Evolutionary conservation across 2,888 invertebrate species (phyloP).

Genomic region (Pseudanteris insignis): DNA sequence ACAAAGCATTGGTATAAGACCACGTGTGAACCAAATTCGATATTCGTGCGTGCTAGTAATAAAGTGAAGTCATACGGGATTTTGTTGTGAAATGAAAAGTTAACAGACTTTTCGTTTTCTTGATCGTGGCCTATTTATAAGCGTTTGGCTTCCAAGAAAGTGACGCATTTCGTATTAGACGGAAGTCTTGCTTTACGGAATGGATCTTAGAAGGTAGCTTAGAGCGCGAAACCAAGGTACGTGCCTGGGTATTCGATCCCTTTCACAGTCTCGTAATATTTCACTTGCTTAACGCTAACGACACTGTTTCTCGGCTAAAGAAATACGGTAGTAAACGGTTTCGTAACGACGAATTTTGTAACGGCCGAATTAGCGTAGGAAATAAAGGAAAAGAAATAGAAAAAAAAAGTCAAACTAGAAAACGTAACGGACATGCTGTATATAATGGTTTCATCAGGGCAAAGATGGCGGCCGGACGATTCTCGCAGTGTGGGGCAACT

Average conservation of each 20-base stretch:
- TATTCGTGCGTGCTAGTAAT: too few species aligned
- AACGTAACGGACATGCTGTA: conserved; percentile 34
- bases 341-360: background rate
- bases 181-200: conserved; percentile 8
- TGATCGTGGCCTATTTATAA: too few species aligned
- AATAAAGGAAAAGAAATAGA: background rate
- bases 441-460: conserved; percentile 47
- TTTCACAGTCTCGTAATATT: conserved; percentile 5
- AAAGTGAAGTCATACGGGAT: too few species aligned
- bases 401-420: conserved; percentile 4
- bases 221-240: conserved; percentile 2
- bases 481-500: conserved; percentile 59
- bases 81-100: too few species aligned
- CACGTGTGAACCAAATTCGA: too few species aligned
- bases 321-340: too few species aligned
- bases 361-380: background rate
- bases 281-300: too few species aligned
- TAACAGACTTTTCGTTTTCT: too few species aligned
- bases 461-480: conserved; percentile 59
- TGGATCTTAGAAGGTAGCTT: conserved; percentile 1
- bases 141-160: too few species aligned
- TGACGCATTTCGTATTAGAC: background rate
- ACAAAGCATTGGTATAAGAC: too few species aligned
- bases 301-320: too few species aligned
- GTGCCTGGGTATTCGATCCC: conserved; percentile 6